Evolutionary conservation across 2,888 invertebrate species (phyloP), one percentile per base, ranked within the genome.

Genomic region (Drosophila pseudotalamancana): DNA sequence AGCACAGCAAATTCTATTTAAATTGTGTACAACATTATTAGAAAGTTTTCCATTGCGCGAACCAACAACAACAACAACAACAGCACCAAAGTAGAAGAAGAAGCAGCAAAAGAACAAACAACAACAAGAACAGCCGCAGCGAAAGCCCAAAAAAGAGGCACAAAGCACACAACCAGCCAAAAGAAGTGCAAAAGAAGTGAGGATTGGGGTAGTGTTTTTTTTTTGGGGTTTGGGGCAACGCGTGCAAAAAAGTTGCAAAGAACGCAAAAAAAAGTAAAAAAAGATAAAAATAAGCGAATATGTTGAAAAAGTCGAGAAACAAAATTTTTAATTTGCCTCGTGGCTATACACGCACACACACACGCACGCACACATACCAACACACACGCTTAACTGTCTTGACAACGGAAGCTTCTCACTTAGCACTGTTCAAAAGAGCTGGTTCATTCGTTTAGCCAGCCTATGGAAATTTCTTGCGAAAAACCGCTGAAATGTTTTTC

Each of bases 11-110:
- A 89, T 89, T 89, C 90, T 89, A 90, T 89, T 89, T 89, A 90
- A 89, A 89, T 87, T 90, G 88, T 89, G 90, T 88, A 89, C 90
- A 89, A 88, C 87, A 89, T 89, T 89, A 89, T 89, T 89, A 89
- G 89, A 89, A 90, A 88, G 88, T 88, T 88, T 88, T 85, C 73
- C 74, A 73, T 76, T 77, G 79, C 70, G 72, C 74, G 65, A 64
- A 69, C 70, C 55, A 63, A 67, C 65, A 71, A 60, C 56, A 72
- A 39, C 55, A 50, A 31, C 46, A 56, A 39, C 34, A 64, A 42
- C 42, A 65, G 37, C 42, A 60, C 42, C 49, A 61, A 56, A 39
- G 8, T n/a, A n/a, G 2, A 4, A 39, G 8, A 18, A n/a, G 2
- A 4, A 6, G 2, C 18, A 32, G n/a, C n/a, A 27, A 29, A 29